phyloP scores from a whole-genome alignment of 2,797 vertebrate genomes.

The Lagorchestes hirsutus region DNA sequence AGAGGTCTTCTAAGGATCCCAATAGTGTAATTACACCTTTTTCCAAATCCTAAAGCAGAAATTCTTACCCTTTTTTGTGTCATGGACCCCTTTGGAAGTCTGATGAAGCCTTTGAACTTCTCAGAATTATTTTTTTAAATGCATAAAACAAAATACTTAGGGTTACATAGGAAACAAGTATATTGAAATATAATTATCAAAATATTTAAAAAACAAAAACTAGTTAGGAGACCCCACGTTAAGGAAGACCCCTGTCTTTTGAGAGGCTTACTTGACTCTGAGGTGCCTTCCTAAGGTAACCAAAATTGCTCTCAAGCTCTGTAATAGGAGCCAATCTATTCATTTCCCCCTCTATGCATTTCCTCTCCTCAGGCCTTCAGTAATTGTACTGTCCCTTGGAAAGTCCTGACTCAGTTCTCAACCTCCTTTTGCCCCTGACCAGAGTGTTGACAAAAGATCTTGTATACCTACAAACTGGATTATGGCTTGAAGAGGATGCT shows the following conservation, averaged over 20 bases:
- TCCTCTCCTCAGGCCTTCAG: neutral
- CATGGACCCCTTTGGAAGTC: neutral
- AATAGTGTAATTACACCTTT: neutral
- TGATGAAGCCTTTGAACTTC: neutral
- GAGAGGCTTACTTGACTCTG: neutral
- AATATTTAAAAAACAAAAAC: neutral
- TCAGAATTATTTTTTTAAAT: neutral
- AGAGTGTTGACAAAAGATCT: neutral
- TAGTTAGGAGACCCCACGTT: neutral
- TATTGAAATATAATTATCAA: neutral
- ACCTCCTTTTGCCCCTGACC: neutral
- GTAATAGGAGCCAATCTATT: neutral
- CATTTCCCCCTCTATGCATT: neutral
- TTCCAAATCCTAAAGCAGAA: neutral
- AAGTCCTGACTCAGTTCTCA: neutral
- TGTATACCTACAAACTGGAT: neutral
- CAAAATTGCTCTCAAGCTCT: neutral
- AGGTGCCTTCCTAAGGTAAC: neutral
- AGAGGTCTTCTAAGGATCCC: neutral
- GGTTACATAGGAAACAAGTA: neutral
- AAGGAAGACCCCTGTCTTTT: neutral
- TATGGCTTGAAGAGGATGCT: neutral
- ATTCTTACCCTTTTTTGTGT: neutral
- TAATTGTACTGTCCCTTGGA: neutral
- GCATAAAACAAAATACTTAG: neutral